These are phyloP conservation scores for Triplophysa dalaica DNA, from an alignment of 2,113 vertebrate species.

Conservation along the genomic window DNA sequence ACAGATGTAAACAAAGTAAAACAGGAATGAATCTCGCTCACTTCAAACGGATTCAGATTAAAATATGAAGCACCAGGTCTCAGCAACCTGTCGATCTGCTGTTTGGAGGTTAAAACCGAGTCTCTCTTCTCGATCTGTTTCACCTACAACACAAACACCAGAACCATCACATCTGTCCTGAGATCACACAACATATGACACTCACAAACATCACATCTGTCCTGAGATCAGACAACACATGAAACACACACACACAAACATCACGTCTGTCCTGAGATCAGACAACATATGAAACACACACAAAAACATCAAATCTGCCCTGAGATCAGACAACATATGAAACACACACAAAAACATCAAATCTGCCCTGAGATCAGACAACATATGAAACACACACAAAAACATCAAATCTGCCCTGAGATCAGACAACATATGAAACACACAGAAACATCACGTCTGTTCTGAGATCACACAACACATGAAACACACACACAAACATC, in stretches of 20 bases:
- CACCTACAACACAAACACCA: slow-evolving; percentile 73
- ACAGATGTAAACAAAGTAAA: too few relatives aligned
- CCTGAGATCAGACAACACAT: not conserved
- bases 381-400: too few relatives aligned
- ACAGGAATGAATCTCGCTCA: slow-evolving; percentile 55
- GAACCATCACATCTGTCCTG: not conserved
- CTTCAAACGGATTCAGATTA: slow-evolving; percentile 97
- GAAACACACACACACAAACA: too few relatives aligned
- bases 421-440: not conserved
- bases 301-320: too few relatives aligned
- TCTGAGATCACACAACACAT: too few relatives aligned
- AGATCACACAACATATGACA: not conserved
- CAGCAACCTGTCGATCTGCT: slow-evolving; percentile 94
- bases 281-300: too few relatives aligned
- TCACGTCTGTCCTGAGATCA: too few relatives aligned
- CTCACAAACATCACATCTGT: too few relatives aligned
- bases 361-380: not conserved
- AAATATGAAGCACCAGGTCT: slow-evolving; percentile 95
- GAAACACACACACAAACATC: too few relatives aligned
- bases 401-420: too few relatives aligned
- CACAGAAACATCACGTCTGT: not conserved
- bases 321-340: too few relatives aligned
- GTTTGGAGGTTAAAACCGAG: slow-evolving; percentile 94
- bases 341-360: not conserved
- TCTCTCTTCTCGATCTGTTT: slow-evolving; percentile 98